A percentile compares a stretch with the other conserved stretches of the same genome.
Conservation (phyloP, 2,797 vertebrate species). For the Myotis vivesi region DNA sequence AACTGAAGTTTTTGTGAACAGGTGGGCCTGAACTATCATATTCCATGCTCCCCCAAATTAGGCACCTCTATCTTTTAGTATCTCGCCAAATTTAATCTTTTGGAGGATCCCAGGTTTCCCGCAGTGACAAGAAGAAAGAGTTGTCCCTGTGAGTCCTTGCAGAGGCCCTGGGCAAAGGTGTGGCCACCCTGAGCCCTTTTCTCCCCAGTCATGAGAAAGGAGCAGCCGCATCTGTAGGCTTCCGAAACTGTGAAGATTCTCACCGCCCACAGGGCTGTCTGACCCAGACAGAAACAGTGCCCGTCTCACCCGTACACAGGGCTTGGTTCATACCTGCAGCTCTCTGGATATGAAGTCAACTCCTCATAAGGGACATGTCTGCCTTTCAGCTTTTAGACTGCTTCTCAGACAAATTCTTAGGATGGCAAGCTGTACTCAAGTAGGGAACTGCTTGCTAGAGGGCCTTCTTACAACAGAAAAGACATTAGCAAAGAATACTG, state of each 20-base stretch:
- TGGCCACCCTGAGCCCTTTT: not conserved
- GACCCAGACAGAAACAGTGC: not conserved
- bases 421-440: not conserved
- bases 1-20: constrained; percentile 28
- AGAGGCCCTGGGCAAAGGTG: not conserved
- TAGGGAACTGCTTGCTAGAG: not conserved
- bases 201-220: not conserved
- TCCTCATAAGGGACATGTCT: not conserved
- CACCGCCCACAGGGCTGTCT: not conserved
- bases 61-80: not conserved
- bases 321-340: not conserved
- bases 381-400: not conserved
- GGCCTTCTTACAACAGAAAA: constrained; percentile 15
- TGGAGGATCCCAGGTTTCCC: not conserved
- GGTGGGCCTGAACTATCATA: not conserved
- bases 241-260: not conserved
- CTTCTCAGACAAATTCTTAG: not conserved
- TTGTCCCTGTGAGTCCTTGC: not conserved
- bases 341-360: not conserved
- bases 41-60: not conserved
- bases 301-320: not conserved
- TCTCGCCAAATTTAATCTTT: not conserved
- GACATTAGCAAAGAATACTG: not conserved
- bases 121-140: not conserved
- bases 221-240: not conserved